Conservation (phyloP, 2,888 invertebrate genomes). For the Camptogramma bilineatum region DNA sequence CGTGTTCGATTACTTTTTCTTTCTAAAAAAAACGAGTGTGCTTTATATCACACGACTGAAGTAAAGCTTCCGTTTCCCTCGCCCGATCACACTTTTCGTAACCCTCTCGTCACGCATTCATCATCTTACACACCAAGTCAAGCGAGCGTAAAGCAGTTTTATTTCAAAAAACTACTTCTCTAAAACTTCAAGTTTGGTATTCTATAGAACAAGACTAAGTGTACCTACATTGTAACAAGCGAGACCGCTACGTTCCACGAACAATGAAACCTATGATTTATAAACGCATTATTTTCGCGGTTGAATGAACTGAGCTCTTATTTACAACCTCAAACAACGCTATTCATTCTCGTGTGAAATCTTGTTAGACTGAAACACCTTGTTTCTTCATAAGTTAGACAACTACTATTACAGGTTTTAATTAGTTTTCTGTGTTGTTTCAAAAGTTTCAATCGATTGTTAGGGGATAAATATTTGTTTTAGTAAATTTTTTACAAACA, state of each 20-base stretch:
- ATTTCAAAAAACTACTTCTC: neutral
- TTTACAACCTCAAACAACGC: constrained; percentile 21
- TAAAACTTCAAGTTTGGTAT: neutral
- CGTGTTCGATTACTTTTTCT: too few relatives aligned
- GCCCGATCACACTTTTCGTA: too few relatives aligned
- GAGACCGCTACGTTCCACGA: neutral
- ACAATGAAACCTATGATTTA: constrained; percentile 6
- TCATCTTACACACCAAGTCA: too few relatives aligned
- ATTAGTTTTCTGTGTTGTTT: neutral
- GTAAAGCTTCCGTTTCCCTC: too few relatives aligned
- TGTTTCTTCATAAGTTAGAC: constrained; percentile 21
- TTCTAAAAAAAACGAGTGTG: too few relatives aligned
- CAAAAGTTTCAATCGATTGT: neutral
- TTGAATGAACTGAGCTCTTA: constrained; percentile 10
- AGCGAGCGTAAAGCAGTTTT: neutral
- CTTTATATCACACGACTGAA: too few relatives aligned
- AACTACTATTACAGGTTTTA: neutral
- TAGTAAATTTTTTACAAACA: too few relatives aligned
- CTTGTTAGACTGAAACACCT: constrained; percentile 8
- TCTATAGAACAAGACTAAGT: neutral
- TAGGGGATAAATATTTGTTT: neutral
- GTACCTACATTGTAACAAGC: constrained; percentile 1
- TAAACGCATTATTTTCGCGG: constrained; percentile 13
- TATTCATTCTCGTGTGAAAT: constrained; percentile 12
- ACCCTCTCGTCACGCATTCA: too few relatives aligned